A percentile compares a stretch with the other conserved stretches of the same genome.
Conservation (phyloP, 2,888 invertebrate species). For the Aporophyla nigra region DNA sequence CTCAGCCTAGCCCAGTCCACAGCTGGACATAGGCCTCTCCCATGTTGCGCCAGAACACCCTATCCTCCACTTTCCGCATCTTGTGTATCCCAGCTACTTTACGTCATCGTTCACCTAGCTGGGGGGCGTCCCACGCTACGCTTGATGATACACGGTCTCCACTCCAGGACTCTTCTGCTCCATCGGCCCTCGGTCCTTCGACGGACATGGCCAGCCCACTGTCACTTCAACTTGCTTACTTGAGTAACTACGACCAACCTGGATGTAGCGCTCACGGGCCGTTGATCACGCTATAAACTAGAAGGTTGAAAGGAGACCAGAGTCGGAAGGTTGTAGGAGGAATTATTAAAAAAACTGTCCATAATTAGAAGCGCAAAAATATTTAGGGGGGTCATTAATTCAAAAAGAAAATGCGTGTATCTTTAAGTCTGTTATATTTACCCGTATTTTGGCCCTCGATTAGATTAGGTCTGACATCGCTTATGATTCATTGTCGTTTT, state of each 20-base stretch:
- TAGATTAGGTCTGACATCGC: not conserved
- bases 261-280: not conserved
- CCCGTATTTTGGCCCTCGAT: not conserved
- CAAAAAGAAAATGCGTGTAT: not conserved
- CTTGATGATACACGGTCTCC: no score
- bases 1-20: no score
- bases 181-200: no score
- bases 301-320: not conserved
- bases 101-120: no score
- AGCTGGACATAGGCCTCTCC: no score
- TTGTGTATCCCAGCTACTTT: no score
- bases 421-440: not conserved
- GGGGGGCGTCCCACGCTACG: no score
- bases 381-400: not conserved
- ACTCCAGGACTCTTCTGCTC: no score
- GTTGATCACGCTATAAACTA: not conserved
- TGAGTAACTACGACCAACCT: not conserved
- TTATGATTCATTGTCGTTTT: no score
- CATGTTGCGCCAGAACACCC: no score
- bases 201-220: no score
- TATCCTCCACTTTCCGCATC: no score
- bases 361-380: not conserved
- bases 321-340: not conserved
- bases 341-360: not conserved
- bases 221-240: not conserved